phyloP scores from a whole-genome alignment of 2,113 vertebrate species.

The Entelurus aequoreus region DNA sequence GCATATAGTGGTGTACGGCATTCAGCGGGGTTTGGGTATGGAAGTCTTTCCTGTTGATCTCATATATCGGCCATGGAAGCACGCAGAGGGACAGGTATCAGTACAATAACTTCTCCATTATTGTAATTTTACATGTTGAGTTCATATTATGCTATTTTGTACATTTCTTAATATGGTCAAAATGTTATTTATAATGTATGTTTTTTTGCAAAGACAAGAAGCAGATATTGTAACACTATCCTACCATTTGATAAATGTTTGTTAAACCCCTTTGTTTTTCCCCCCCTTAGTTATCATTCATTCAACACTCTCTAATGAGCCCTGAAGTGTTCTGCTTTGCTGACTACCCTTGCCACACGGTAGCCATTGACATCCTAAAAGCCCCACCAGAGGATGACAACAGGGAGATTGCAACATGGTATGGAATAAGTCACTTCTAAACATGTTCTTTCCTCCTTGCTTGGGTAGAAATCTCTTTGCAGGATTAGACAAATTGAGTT shows the following conservation, averaged over 20 bases:
- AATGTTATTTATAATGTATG: too few relatives aligned
- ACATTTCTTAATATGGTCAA: not conserved
- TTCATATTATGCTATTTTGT: not conserved
- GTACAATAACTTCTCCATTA: not conserved
- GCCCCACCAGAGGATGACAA: conserved; percentile 99
- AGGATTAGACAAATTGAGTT: not conserved
- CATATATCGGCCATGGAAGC: conserved; percentile 97
- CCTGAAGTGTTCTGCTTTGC: conserved; percentile 98
- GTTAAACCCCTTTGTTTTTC: not conserved
- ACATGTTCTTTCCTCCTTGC: not conserved
- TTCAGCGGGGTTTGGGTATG: conserved; percentile 92
- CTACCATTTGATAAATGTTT: not conserved
- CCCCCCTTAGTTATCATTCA: conserved; percentile 85
- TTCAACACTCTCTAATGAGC: conserved; percentile 96
- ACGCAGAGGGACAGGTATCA: conserved; percentile 93
- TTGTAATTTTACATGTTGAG: not conserved
- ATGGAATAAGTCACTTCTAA: conserved; percentile 32
- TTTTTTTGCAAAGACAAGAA: too few relatives aligned
- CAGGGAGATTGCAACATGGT: conserved; percentile 97
- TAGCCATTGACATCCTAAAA: conserved; percentile 96
- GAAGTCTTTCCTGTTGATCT: conserved; percentile 97
- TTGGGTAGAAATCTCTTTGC: not conserved
- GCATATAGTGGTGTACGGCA: conserved; percentile 94
- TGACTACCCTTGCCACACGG: conserved; percentile 92
- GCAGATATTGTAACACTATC: too few relatives aligned